Evolutionary conservation across 2,113 vertebrate species (phyloP).

Genomic region (Trogon melanurus): DNA sequence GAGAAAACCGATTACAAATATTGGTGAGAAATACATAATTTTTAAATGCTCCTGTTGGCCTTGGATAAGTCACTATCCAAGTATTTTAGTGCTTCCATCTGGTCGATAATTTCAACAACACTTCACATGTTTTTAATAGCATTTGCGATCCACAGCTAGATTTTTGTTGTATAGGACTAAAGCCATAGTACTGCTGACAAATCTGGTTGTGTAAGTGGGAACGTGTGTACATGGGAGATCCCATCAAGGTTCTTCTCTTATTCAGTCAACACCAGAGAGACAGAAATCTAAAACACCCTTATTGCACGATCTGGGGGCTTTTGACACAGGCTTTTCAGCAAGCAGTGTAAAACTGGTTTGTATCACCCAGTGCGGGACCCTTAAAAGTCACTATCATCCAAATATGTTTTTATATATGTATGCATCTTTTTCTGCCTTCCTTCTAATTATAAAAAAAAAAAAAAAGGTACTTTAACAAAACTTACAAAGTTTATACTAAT

Average conservation of each 20-base stretch:
- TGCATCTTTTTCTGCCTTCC: neutral
- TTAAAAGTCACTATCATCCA: neutral
- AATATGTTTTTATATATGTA: too few species aligned
- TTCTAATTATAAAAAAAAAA: neutral
- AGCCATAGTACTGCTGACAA: neutral
- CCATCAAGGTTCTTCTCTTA: neutral
- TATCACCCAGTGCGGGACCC: neutral
- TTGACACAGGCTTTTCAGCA: neutral
- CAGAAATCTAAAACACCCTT: neutral
- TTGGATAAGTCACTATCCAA: neutral
- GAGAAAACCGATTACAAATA: neutral
- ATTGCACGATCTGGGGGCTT: neutral
- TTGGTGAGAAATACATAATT: neutral
- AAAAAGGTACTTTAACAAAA: neutral
- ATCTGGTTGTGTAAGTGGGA: neutral
- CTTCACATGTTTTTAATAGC: neutral
- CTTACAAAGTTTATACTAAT: neutral
- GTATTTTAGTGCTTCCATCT: neutral
- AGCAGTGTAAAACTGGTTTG: neutral
- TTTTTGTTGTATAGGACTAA: neutral
- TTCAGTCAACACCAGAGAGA: neutral
- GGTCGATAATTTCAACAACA: accelerated
- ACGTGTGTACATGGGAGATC: accelerated
- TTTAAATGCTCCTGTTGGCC: neutral
- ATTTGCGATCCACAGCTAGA: neutral